phyloP scores from a whole-genome alignment of 2,113 vertebrate species.

The Reinhardtius hippoglossoides region DNA sequence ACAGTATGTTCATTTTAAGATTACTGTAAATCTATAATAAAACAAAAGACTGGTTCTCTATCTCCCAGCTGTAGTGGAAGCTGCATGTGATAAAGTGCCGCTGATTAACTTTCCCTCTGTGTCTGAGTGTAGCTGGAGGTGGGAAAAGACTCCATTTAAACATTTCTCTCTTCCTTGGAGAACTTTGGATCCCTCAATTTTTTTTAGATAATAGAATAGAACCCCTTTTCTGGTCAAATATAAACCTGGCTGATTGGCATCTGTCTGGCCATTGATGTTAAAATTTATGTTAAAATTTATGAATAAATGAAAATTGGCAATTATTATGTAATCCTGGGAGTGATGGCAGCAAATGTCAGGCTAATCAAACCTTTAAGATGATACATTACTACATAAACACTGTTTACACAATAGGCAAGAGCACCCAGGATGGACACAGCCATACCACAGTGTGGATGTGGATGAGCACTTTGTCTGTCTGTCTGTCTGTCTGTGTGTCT shows the following conservation, averaged over 20 bases:
- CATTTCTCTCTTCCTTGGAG: background rate
- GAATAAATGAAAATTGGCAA: background rate
- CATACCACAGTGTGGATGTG: background rate
- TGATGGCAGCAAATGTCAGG: constrained; percentile 14
- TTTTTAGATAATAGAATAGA: background rate
- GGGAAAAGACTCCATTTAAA: background rate
- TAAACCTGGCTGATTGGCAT: background rate
- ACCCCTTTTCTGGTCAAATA: background rate
- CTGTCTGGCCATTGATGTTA: constrained; percentile 7
- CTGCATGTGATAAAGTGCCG: background rate
- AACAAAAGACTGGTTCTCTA: background rate
- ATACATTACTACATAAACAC: constrained; percentile 17
- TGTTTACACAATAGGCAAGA: constrained; percentile 11
- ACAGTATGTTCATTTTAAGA: background rate
- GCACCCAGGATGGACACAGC: background rate
- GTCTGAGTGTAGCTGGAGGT: background rate
- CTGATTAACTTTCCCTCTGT: background rate
- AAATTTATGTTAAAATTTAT: constrained; percentile 7
- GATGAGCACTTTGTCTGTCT: background rate
- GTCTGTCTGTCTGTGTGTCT: too few relatives aligned
- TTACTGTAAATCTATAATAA: background rate
- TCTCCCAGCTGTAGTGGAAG: background rate
- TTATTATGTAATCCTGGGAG: constrained; percentile 1
- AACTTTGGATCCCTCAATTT: background rate
- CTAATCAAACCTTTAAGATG: constrained; percentile 25